A percentile compares a stretch with the other conserved stretches of the same genome.
Evolutionary conservation across 2,113 vertebrate genomes (phyloP).

Genomic region (Actenoides hombroni): DNA sequence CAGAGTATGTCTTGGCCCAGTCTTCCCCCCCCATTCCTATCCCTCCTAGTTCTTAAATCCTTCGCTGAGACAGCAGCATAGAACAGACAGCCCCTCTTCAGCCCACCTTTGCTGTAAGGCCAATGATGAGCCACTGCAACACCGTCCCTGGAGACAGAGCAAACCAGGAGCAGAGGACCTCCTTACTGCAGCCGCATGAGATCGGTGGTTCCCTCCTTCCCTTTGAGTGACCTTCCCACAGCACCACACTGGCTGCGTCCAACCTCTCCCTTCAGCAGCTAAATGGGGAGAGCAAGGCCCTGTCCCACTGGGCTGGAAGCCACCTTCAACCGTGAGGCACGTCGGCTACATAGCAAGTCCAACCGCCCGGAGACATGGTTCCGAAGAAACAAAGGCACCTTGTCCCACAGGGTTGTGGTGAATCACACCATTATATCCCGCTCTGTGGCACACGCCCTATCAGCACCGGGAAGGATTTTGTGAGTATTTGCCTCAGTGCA

Average conservation of each 20-base stretch:
- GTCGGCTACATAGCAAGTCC: rapidly evolving
- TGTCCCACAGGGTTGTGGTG: rapidly evolving
- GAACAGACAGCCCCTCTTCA: background rate
- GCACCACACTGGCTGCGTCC: rapidly evolving
- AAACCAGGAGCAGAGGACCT: background rate
- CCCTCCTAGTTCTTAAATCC: background rate
- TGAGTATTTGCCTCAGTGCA: rapidly evolving
- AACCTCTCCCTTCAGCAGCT: background rate
- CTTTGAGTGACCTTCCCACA: background rate
- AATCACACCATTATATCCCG: background rate
- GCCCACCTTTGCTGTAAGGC: background rate
- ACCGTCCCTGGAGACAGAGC: background rate
- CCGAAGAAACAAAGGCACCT: background rate
- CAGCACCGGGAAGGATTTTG: background rate
- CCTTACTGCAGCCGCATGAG: background rate
- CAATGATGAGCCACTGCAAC: background rate
- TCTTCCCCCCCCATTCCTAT: background rate
- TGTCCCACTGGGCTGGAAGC: background rate
- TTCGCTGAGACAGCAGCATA: background rate
- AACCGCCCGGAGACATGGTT: rapidly evolving
- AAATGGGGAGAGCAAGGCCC: background rate
- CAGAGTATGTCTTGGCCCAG: background rate
- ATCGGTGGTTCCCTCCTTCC: background rate
- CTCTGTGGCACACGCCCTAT: rapidly evolving
- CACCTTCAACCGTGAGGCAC: rapidly evolving